Base-by-base conservation (phyloP, 2,888 invertebrate species). In the Caenorhabditis sp. region DNA sequence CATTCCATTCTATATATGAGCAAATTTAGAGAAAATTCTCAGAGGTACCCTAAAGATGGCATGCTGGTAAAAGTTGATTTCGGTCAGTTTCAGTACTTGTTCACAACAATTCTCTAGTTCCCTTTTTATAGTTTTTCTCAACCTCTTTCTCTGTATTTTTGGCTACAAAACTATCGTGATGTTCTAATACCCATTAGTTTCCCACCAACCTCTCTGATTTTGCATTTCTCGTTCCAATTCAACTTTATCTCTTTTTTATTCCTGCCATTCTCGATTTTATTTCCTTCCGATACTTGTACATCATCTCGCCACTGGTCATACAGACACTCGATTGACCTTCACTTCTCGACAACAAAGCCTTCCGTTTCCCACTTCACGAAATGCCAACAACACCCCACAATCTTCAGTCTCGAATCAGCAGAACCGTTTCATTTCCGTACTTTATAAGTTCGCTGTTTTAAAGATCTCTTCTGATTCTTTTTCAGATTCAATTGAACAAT, bases 261-360 rank as follows among this genome's bases (percentile, higher is more conserved):
- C 31, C 26, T 54, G 54, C 41, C 22, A 63, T 66, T 77, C 61
- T 63, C 49, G 58, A 26, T 49, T 77, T 58, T 44, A 58, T 58
- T 47, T 58, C 35, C 38, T 38, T 38, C 38, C 38, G 6, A 38
- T 38, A 4, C 51, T 38, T 59, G 16, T 58, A 16, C 26, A 8
- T 19, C 35, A 58, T 59, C 44, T 54, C 26, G 24, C 49, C 61
- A 51, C 19, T 63, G 77, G 63, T 77, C 77, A 70, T 54, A 54
- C 59, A 69, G 63, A 70, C 64, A 44, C 64, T 69, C 61, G 69
- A 61, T 68, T 77, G 77, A 77, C 77, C 77, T 77, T 77, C 77
- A 70, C 77, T 54, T 77, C 26, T 16, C 26, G 24, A 76, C 68
- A 76, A 76, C 69, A 76, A 69, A 76, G 64, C 64, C 49, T 10